phyloP scores from a whole-genome alignment of 2,113 vertebrate species.

The Ahaetulla prasina region DNA sequence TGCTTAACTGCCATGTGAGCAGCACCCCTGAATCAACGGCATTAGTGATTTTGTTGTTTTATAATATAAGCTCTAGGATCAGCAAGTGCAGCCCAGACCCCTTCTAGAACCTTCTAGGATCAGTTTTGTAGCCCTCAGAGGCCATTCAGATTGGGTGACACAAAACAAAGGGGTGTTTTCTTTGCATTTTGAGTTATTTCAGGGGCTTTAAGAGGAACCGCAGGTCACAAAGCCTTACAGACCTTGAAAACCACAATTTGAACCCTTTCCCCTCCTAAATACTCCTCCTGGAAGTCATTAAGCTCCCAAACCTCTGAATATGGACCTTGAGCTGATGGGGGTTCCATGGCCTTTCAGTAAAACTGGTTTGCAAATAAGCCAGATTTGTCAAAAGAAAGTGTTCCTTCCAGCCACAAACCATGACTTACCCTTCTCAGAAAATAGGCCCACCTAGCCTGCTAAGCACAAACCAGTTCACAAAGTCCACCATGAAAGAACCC shows the following conservation, averaged over 20 bases:
- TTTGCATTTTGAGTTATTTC: not conserved
- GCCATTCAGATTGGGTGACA: not conserved
- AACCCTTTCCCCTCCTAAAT: not conserved
- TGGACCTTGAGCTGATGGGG: not conserved
- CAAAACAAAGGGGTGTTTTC: not conserved
- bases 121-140: not conserved
- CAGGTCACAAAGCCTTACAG: not conserved
- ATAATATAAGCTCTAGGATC: not conserved
- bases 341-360: not conserved
- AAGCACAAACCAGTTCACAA: not conserved
- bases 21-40: slow-evolving; percentile 15
- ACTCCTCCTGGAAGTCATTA: not conserved
- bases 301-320: not conserved
- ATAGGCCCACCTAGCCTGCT: not conserved
- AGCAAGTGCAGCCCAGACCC: not conserved
- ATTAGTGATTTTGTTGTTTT: slow-evolving; percentile 3
- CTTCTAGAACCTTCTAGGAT: not conserved
- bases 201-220: not conserved
- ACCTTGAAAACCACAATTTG: not conserved
- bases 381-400: too few relatives aligned
- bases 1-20: not conserved
- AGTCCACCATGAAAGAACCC: not conserved
- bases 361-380: not conserved
- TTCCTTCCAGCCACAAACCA: not conserved
- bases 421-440: not conserved